These are phyloP conservation scores for Danionella cerebrum DNA, from an alignment of 2,113 vertebrate species.

Conservation along the genomic window DNA sequence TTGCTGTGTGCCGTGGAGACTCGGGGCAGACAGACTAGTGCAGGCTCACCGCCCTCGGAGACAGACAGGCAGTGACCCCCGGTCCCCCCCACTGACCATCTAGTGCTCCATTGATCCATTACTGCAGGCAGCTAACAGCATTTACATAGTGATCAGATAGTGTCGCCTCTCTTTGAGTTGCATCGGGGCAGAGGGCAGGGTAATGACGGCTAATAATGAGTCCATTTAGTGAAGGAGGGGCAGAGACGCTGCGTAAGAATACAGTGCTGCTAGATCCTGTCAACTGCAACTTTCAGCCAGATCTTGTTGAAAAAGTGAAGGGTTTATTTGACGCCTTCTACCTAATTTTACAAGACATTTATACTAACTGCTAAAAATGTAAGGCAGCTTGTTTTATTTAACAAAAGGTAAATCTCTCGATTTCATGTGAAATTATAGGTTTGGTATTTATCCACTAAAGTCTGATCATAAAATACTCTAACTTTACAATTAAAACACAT, in stretches of 20 bases:
- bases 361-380: no score
- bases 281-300: neutral
- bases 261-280: neutral
- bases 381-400: no score
- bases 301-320: no score
- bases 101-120: slow-evolving; percentile 55
- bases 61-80: slow-evolving; percentile 57
- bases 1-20: slow-evolving; percentile 31
- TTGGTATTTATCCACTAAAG: no score
- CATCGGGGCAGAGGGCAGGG: slow-evolving; percentile 55
- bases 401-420: no score
- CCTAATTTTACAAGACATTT: no score
- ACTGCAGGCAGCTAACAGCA: slow-evolving; percentile 52
- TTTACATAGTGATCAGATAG: slow-evolving; percentile 72
- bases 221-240: slow-evolving; percentile 60
- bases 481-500: no score
- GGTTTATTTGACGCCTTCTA: no score
- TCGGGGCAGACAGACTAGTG: slow-evolving; percentile 47
- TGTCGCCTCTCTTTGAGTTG: slow-evolving; percentile 64
- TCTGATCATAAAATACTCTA: no score
- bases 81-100: slow-evolving; percentile 22
- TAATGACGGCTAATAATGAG: slow-evolving; percentile 67
- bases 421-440: no score
- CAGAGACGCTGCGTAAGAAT: slow-evolving; percentile 38
- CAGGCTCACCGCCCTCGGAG: slow-evolving; percentile 47